Percentiles rank a stretch among this genome's conserved stretches.
Evolutionary conservation across 2,888 invertebrate species (phyloP).

Genomic region (Papilio gigon): DNA sequence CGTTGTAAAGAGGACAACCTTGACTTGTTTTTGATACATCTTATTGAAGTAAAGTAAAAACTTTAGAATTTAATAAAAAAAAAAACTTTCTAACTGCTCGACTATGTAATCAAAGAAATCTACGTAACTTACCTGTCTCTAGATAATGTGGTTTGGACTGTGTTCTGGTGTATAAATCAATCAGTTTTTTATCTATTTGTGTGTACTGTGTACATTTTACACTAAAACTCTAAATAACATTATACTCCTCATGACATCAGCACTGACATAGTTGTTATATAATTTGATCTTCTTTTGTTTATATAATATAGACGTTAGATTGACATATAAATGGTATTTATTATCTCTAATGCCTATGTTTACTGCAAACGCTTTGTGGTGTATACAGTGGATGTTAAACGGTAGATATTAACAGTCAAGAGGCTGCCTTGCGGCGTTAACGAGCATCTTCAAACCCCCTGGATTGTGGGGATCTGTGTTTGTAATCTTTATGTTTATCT

Average conservation of each 20-base stretch:
- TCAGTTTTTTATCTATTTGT: no score
- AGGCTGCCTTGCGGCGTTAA: conserved; percentile 35
- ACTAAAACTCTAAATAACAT: no score
- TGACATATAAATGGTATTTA: not conserved
- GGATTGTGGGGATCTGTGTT: conserved; percentile 33
- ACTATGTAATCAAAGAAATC: no score
- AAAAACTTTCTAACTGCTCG: no score
- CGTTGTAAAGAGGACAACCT: conserved; percentile 21
- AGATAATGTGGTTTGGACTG: no score
- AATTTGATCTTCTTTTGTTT: no score
- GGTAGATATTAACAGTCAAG: conserved; percentile 34
- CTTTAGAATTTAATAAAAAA: not conserved
- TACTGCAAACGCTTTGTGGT: not conserved
- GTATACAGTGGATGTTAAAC: conserved; percentile 25
- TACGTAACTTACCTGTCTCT: no score
- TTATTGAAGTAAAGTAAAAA: not conserved
- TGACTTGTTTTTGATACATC: not conserved
- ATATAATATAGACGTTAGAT: not conserved
- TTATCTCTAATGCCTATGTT: not conserved
- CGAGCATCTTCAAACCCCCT: conserved; percentile 33
- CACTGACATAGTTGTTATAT: no score
- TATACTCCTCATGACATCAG: no score
- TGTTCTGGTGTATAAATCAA: no score
- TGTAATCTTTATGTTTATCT: conserved; percentile 36
- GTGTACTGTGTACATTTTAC: no score